Evolutionary conservation across 2,797 vertebrate species (phyloP).

Genomic region (Tapera naevia): DNA sequence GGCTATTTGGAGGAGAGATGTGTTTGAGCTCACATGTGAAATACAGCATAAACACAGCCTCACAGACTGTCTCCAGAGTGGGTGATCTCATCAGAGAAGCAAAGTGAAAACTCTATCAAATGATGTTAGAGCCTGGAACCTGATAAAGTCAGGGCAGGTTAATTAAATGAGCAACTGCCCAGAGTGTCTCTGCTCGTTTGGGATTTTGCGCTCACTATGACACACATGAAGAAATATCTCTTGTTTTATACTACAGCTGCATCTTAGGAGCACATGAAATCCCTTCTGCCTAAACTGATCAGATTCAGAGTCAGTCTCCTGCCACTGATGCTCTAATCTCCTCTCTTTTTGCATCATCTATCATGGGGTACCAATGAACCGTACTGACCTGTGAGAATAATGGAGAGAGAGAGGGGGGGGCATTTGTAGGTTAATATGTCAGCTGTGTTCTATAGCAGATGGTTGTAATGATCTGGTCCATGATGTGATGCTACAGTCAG

Average conservation of each 20-base stretch:
- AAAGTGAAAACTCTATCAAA: slow-evolving; percentile 37
- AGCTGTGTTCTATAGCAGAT: slow-evolving; percentile 18
- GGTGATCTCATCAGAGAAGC: slow-evolving; percentile 4
- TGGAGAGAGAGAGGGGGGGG: not conserved
- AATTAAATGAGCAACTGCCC: slow-evolving; percentile 50
- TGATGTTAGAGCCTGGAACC: slow-evolving; percentile 2
- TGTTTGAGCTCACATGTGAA: fast-evolving
- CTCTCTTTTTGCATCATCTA: slow-evolving; percentile 24
- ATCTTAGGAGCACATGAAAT: slow-evolving; percentile 28
- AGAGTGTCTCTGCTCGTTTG: not conserved
- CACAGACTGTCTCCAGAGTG: not conserved
- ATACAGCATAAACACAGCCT: not conserved
- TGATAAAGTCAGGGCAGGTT: slow-evolving; percentile 18
- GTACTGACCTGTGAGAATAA: slow-evolving; percentile 9
- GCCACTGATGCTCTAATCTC: slow-evolving; percentile 19
- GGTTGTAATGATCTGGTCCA: not conserved
- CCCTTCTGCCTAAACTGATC: slow-evolving; percentile 36
- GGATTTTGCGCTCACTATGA: slow-evolving; percentile 7
- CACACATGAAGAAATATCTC: slow-evolving; percentile 20
- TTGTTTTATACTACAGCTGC: slow-evolving; percentile 8
- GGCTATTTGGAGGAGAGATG: not conserved
- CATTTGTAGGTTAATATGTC: not conserved
- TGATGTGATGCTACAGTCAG: not conserved
- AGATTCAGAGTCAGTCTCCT: slow-evolving; percentile 33
- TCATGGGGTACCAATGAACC: slow-evolving; percentile 1